Conservation (phyloP, 2,113 vertebrate species). For the Myotis lucifugus region DNA sequence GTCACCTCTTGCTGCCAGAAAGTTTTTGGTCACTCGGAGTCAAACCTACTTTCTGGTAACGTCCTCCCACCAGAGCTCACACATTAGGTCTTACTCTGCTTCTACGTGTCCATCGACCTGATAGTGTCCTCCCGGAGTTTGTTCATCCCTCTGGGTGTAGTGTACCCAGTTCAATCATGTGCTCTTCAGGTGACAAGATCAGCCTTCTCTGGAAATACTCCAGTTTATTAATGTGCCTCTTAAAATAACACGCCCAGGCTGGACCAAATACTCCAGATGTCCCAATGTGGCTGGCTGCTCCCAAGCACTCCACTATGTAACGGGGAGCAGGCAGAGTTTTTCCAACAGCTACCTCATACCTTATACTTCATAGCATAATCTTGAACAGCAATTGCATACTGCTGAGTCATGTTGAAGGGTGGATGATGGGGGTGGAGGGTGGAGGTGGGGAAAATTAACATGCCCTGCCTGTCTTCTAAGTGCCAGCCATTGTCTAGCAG, state of each 20-base stretch:
- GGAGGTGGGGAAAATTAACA: not conserved
- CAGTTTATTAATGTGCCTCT: not conserved
- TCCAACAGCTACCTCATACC: not conserved
- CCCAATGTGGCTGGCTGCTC: not conserved
- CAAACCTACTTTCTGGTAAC: not conserved
- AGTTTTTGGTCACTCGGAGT: not conserved
- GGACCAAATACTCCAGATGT: not conserved
- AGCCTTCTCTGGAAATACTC: not conserved
- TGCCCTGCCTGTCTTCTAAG: not conserved
- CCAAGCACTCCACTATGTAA: not conserved
- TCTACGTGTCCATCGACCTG: not conserved
- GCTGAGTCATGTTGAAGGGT: not conserved
- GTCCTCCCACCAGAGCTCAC: not conserved
- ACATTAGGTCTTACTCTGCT: not conserved
- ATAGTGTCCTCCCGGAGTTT: not conserved
- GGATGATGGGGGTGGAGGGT: not conserved
- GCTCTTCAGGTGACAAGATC: not conserved
- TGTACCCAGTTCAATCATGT: not conserved
- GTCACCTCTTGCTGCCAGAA: not conserved
- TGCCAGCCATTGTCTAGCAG: not conserved
- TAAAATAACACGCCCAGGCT: constrained; percentile 15
- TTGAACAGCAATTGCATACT: not conserved
- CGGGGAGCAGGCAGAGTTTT: not conserved
- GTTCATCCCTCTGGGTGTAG: not conserved
- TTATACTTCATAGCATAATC: not conserved